Base-by-base conservation (phyloP, 2,888 invertebrate species). In the Dolomedes plantarius region DNA sequence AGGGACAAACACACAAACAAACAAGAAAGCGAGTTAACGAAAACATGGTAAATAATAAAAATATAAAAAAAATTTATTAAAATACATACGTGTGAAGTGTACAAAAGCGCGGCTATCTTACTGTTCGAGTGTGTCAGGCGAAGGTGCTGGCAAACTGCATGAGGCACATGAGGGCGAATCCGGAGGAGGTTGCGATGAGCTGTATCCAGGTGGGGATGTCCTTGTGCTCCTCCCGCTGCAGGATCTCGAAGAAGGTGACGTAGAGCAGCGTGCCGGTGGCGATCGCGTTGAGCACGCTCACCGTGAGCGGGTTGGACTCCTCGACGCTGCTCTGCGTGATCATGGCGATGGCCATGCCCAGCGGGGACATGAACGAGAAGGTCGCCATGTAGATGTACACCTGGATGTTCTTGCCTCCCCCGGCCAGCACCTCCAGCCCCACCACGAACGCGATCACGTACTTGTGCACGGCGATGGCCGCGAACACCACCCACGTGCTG, bases 371-470 rank as follows among this genome's bases (percentile, higher is more conserved):
- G 5, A 95, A 91, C 7, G 96, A 95, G 90, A 95, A 96, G 1
- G 94, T 94, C 13, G 94, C 93, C 36, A 96, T 94, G 91, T 96
- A 87, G 13, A 88, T 76, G 56, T 69, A 75, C 7, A 88, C 80
- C 6, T 86, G 68, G 6, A 67, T 36, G 31, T 86, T 73, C 39
- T 80, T 76, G 1, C 78, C 56, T 1, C 94, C 93, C 0, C 94
- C 94, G 31, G 95, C 94, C 65, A 96, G 94, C 68, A 97, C 91
- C 90, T 97, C 96, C 50, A 96, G 94, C 2, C 96, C 96, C 76
- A 97, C 95, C 90, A 96, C 97, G 91, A 97, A 96, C 0, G 96
- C 96, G 87, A 97, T 94, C 29, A 97, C 96, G 68, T 96, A 93
- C 91, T 97, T 97, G 91, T 97, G 97, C 0, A 95, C 95, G 0